Evolutionary conservation across 2,113 vertebrate genomes (phyloP).

Genomic region (Boleophthalmus pectinirostris): DNA sequence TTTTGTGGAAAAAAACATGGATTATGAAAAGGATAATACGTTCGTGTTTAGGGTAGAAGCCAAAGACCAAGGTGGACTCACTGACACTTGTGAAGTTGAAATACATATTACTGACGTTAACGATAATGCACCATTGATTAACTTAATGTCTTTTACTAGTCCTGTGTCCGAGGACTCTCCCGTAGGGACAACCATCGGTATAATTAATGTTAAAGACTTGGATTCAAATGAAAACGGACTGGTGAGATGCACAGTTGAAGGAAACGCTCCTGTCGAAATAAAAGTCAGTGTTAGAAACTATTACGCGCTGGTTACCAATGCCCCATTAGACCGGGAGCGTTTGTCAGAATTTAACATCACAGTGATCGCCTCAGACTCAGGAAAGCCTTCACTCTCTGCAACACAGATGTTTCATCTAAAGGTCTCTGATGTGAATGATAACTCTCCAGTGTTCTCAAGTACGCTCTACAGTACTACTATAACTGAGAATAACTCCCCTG

Average conservation of each 20-base stretch:
- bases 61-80: constrained; percentile 65
- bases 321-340: constrained; percentile 55
- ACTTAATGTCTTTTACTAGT: constrained; percentile 61
- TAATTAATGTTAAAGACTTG: constrained; percentile 67
- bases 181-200: constrained; percentile 57
- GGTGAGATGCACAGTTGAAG: constrained; percentile 46
- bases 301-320: constrained; percentile 56
- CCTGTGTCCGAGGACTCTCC: constrained; percentile 61
- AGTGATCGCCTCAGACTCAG: constrained; percentile 54
- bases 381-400: constrained; percentile 50
- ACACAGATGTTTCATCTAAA: constrained; percentile 34
- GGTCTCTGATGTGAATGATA: constrained; percentile 72
- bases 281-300: constrained; percentile 67
- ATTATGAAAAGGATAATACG: too few relatives aligned
- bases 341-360: constrained; percentile 63
- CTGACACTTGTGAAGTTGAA: constrained; percentile 54
- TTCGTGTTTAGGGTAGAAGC: constrained; percentile 63
- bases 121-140: constrained; percentile 65
- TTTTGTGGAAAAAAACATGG: constrained; percentile 66
- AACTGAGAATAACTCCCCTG: constrained; percentile 52
- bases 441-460: constrained; percentile 62
- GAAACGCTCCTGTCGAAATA: constrained; percentile 53
- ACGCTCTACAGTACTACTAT: constrained; percentile 34
- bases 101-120: constrained; percentile 64
- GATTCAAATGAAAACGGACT: constrained; percentile 63